Base-by-base conservation (phyloP, 1,140 invertebrate genomes). In the Chelonus insularis region DNA sequence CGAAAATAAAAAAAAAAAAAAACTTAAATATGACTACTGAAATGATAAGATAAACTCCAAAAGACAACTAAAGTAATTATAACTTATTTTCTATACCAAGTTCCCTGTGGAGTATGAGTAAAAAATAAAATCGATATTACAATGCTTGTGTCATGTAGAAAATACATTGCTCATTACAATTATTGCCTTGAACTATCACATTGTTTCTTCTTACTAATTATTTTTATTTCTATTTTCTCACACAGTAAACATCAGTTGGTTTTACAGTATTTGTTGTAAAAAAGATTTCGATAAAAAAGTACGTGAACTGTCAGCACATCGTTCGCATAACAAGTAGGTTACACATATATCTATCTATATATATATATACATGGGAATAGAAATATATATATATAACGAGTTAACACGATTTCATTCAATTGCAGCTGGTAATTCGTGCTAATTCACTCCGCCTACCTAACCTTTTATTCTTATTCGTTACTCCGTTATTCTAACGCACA, bases 331-430 rank as follows among this genome's bases (percentile, higher is more conserved):
- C 9, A 43, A 43, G 16, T 43, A 43, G 41, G 37, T 14, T 39
- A 39, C 37, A 39, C 14, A 5, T 39, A 39, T 39, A 5, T 52
- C n/a, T n/a, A n/a, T n/a, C n/a, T n/a, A n/a, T n/a, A n/a, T n/a
- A n/a, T 29, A 4, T 29, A 7, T 29, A 29, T 29, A 7, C 25
- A 29, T 29, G 7, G 3, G 25, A 4, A 7, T 29, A 29, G 3
- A 29, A 7, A 29, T 3, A 29, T 3, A 29, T 7, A 29, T 61
- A 34, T 61, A 12, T 14, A 11, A 55, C 32, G 51, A 61, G 37
- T 55, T 61, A 61, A 55, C 39, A 61, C 51, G 23, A 55, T 61
- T 61, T 61, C 51, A 61, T 55, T 61, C 59, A 61, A 61, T 61
- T 61, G 59, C 25, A 61, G 51, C 18, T 39, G 36, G 59, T 61